These are phyloP conservation scores for Sipha maydis DNA, from an alignment of 2,888 invertebrate genomes.

Conservation along the genomic window DNA sequence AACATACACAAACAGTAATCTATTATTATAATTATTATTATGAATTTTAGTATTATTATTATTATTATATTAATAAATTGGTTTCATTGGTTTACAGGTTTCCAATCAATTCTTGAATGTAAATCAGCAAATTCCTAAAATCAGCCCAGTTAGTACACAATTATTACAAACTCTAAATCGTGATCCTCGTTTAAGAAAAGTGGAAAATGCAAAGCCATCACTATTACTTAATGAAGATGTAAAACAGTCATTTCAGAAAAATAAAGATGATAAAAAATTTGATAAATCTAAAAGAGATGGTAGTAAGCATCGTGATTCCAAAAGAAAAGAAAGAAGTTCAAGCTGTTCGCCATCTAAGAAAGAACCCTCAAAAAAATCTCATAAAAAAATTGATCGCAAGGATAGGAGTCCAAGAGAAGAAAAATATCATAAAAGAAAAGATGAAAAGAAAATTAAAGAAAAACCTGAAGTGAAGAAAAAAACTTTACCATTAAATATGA, in stretches of 20 bases:
- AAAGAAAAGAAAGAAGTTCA: slow-evolving; percentile 48
- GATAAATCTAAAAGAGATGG: slow-evolving; percentile 44
- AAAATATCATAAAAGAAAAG: slow-evolving; percentile 62
- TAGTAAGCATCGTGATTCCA: slow-evolving; percentile 45
- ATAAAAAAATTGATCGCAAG: slow-evolving; percentile 43
- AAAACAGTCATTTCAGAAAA: slow-evolving; percentile 26
- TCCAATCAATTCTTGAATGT: slow-evolving; percentile 21
- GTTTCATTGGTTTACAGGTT: not conserved
- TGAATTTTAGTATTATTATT: not conserved
- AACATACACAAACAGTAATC: slow-evolving; percentile 41
- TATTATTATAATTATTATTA: not conserved
- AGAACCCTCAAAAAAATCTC: slow-evolving; percentile 20
- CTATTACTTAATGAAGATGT: not conserved
- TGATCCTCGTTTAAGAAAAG: slow-evolving; percentile 63
- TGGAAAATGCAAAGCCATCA: slow-evolving; percentile 27
- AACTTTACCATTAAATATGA: not conserved
- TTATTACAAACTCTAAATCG: slow-evolving; percentile 63
- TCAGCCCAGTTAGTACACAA: slow-evolving; percentile 62
- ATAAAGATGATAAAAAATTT: slow-evolving; percentile 50
- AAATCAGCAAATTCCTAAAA: slow-evolving; percentile 37
- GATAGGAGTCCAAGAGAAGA: slow-evolving; percentile 46
- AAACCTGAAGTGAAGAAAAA: slow-evolving; percentile 38
- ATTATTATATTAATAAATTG: not conserved
- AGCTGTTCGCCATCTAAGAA: slow-evolving; percentile 42
- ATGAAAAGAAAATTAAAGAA: slow-evolving; percentile 51